A percentile compares a stretch with the other conserved stretches of the same genome.
Conservation (phyloP, 2,113 vertebrate genomes). For the Ammodytes dubius region DNA sequence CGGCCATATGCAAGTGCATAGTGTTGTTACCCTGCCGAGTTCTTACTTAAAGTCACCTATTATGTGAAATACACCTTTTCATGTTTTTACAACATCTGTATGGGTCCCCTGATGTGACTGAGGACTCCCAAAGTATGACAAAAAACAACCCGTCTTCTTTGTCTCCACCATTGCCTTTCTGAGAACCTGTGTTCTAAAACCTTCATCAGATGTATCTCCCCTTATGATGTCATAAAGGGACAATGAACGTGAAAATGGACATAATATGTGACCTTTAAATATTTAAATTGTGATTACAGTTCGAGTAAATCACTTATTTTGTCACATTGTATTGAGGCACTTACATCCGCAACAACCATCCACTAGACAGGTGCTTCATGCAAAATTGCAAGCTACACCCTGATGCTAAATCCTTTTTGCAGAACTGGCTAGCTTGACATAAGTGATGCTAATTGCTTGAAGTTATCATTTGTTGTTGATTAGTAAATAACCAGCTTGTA, state of each 20-base stretch:
- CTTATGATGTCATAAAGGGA: no score
- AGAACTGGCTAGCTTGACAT: not conserved
- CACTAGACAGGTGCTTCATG: not conserved
- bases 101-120: no score
- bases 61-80: no score
- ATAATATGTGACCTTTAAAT: not conserved
- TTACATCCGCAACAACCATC: conserved; percentile 13
- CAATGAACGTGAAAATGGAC: not conserved
- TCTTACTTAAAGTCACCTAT: not conserved
- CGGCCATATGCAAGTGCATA: not conserved
- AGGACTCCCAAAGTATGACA: no score
- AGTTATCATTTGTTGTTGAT: conserved; percentile 29
- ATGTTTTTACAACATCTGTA: no score
- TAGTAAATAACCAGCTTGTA: conserved; percentile 30
- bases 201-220: no score
- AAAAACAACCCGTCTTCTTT: no score
- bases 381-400: not conserved
- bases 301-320: not conserved
- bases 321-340: not conserved
- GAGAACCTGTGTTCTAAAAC: no score
- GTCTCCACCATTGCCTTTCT: no score
- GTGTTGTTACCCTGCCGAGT: not conserved
- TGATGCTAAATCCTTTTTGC: not conserved
- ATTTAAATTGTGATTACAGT: not conserved
- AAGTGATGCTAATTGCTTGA: conserved; percentile 24